A percentile compares a stretch with the other conserved stretches of the same genome.
These are phyloP conservation scores for Cariama cristata DNA, from an alignment of 2,113 vertebrate genomes.

Conservation along the genomic window DNA sequence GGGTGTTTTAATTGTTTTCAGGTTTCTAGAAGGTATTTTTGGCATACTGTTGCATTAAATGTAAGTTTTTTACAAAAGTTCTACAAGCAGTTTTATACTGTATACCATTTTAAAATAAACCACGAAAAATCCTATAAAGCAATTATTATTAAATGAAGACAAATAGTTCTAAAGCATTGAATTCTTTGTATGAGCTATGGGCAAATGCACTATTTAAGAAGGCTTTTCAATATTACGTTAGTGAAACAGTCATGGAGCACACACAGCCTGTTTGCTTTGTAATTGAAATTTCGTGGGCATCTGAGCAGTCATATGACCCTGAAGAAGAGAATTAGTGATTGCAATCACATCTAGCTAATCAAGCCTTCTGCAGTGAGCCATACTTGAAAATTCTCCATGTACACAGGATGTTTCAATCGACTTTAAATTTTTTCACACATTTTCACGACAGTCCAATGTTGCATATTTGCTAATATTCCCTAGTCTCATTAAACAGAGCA, in stretches of 20 bases:
- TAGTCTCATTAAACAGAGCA: conserved; percentile 62
- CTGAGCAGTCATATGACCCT: conserved; percentile 69
- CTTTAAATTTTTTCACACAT: conserved; percentile 22
- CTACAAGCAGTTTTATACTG: not conserved
- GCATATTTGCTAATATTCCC: conserved; percentile 64
- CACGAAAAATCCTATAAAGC: not conserved
- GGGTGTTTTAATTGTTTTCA: not conserved
- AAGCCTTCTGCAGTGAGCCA: conserved; percentile 57
- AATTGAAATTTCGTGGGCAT: conserved; percentile 69
- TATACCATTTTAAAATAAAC: not conserved
- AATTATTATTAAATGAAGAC: conserved; percentile 43
- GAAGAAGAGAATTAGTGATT: conserved; percentile 76
- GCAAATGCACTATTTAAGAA: conserved; percentile 36
- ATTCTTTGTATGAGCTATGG: conserved; percentile 15
- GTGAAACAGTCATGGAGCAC: conserved; percentile 8
- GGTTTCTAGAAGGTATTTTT: not conserved
- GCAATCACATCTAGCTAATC: conserved; percentile 77
- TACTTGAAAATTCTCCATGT: conserved; percentile 66
- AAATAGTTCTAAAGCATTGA: not conserved
- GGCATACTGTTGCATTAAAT: not conserved
- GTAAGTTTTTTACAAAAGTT: not conserved
- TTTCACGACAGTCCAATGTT: conserved; percentile 45
- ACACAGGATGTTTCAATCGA: conserved; percentile 24
- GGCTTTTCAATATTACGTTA: conserved; percentile 37
- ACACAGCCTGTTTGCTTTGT: conserved; percentile 56